phyloP scores from a whole-genome alignment of 2,797 vertebrate genomes.

The Pteronotus mesoamericanus region DNA sequence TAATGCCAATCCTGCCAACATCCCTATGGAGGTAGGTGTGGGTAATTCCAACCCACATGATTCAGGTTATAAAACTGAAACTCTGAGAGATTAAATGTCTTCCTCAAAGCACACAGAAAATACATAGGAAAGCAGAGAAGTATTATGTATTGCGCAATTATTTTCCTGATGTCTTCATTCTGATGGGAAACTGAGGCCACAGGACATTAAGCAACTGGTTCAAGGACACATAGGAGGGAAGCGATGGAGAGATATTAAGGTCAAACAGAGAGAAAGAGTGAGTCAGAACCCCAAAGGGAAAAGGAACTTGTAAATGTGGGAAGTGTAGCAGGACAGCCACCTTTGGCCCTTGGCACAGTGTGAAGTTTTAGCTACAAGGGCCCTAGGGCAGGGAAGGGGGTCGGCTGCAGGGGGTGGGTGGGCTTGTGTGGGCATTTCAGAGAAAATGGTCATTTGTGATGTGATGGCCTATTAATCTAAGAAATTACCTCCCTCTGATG shows the following conservation, averaged over 20 bases:
- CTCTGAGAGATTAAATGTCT: background rate
- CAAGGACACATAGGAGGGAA: background rate
- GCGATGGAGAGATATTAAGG: background rate
- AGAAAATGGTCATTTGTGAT: background rate
- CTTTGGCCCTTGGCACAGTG: background rate
- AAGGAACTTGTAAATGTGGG: background rate
- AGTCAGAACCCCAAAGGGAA: background rate
- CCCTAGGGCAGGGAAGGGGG: too few relatives aligned
- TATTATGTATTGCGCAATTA: background rate
- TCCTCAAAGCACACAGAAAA: background rate
- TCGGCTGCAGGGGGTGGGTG: background rate
- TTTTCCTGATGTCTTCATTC: background rate
- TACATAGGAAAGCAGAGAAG: background rate
- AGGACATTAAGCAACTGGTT: background rate
- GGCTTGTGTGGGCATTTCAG: background rate
- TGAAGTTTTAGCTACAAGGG: background rate
- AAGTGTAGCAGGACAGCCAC: fast-evolving
- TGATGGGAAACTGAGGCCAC: background rate
- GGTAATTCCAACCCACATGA: background rate
- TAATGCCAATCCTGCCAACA: background rate
- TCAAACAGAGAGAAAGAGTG: background rate
- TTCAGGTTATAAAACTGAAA: background rate
- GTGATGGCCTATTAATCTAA: conserved; percentile 42
- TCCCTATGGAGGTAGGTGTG: background rate
- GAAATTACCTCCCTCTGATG: conserved; percentile 17